Conservation (phyloP, 2,113 vertebrate species). For the Dasyurus viverrinus region DNA sequence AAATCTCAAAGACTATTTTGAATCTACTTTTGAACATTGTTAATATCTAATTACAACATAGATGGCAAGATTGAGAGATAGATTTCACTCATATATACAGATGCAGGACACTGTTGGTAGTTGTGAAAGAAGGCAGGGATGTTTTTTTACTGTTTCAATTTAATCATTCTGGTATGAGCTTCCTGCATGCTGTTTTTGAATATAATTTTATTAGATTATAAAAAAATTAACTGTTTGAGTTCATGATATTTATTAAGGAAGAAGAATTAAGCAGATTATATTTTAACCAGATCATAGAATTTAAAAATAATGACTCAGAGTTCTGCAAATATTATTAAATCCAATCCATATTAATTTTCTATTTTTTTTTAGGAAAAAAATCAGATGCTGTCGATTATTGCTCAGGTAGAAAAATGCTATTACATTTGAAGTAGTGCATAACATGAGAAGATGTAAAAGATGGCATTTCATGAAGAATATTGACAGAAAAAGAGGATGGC, state of each 20-base stretch:
- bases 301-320: constrained; percentile 37
- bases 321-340: constrained; percentile 49
- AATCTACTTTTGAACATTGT: constrained; percentile 53
- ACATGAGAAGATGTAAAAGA: neutral
- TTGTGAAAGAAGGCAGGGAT: constrained; percentile 58
- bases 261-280: neutral
- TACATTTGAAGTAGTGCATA: neutral
- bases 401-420: neutral
- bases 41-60: constrained; percentile 61
- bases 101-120: constrained; percentile 51
- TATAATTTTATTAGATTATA: constrained; percentile 52
- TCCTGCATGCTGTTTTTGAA: neutral
- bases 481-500: neutral
- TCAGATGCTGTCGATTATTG: neutral
- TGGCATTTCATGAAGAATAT: neutral
- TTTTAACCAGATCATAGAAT: constrained; percentile 36
- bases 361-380: constrained; percentile 11
- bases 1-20: constrained; percentile 55
- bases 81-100: constrained; percentile 51
- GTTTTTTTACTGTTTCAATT: constrained; percentile 53
- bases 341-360: constrained; percentile 30
- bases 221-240: constrained; percentile 57
- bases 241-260: constrained; percentile 10
- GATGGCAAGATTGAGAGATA: neutral
- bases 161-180: constrained; percentile 42